Conservation (phyloP, 1,140 invertebrate species). For the Matsumurasca onukii region DNA sequence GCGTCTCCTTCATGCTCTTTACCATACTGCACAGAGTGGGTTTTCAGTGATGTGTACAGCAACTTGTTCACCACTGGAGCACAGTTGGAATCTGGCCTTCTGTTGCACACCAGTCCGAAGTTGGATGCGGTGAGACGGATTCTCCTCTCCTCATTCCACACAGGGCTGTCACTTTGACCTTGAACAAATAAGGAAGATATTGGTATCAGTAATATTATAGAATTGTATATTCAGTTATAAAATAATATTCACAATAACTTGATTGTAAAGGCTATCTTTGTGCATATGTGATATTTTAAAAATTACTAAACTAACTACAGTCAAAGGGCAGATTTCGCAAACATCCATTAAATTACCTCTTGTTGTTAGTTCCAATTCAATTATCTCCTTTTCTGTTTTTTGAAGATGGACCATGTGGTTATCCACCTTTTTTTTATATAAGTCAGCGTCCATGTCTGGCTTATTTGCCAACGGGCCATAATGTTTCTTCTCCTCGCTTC, state of each 20-base stretch:
- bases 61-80: no score
- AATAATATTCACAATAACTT: no score
- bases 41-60: neutral
- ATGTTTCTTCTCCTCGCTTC: neutral
- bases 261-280: neutral
- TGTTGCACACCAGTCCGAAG: neutral
- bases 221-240: no score
- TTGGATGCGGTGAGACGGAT: neutral
- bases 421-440: neutral
- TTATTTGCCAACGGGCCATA: conserved; percentile 2
- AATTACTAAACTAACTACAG: no score
- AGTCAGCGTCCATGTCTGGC: conserved; percentile 4
- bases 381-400: neutral
- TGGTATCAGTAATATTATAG: no score
- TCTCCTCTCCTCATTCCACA: no score
- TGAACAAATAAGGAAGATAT: no score
- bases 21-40: no score
- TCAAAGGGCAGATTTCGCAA: no score
- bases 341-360: no score
- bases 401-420: neutral
- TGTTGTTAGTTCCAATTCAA: neutral
- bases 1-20: neutral
- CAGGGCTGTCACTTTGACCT: no score
- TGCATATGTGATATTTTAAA: no score
- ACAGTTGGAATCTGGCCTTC: neutral